Conservation (phyloP, 2,113 vertebrate species). For the Pampusana beccarii region DNA sequence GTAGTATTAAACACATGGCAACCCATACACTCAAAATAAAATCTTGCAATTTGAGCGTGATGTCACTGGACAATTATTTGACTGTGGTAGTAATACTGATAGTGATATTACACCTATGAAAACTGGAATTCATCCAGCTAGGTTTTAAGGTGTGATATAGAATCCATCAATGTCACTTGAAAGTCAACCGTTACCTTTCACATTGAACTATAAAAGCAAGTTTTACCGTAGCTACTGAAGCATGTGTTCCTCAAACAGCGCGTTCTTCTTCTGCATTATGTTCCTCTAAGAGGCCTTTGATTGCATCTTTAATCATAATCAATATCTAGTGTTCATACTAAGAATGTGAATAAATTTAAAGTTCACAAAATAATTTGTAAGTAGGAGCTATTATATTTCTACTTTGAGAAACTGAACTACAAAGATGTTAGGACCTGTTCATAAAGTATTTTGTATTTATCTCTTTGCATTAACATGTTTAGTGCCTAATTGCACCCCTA, state of each 20-base stretch:
- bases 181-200: neutral
- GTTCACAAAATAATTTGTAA: neutral
- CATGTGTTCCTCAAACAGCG: neutral
- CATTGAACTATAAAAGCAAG: neutral
- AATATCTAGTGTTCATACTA: neutral
- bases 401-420: neutral
- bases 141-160: neutral
- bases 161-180: neutral
- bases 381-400: neutral
- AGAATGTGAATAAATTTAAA: neutral
- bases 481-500: neutral
- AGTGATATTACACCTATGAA: conserved; percentile 46
- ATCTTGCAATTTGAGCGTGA: neutral
- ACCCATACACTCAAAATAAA: neutral
- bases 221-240: neutral
- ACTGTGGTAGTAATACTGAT: neutral
- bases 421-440: neutral
- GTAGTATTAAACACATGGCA: neutral
- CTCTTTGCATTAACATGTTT: neutral
- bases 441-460: neutral
- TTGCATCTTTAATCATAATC: neutral
- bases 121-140: conserved; percentile 32
- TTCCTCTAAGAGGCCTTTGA: neutral
- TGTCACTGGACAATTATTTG: conserved; percentile 33
- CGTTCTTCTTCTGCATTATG: neutral